Evolutionary conservation across 1,140 invertebrate genomes (phyloP), one percentile per base, ranked within the genome.

Genomic region (Adelges cooleyi): DNA sequence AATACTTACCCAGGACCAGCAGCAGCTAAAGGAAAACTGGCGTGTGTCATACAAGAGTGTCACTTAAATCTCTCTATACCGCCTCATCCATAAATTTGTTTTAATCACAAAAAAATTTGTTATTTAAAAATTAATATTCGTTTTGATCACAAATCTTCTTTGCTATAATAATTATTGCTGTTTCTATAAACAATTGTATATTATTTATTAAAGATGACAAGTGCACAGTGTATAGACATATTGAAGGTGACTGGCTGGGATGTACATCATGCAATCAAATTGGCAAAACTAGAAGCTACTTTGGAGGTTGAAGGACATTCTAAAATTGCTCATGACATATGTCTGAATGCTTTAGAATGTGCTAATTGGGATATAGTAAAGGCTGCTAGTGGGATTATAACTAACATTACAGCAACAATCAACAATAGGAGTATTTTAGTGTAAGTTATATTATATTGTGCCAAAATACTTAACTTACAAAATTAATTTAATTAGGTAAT

Each of bases 161-260:
- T 65, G 50, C 29, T 48, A 20, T 20, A 20, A 20, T 48, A 48
- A 5, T 20, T 3, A 52, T 62, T 18, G 13, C 62, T 56, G 42
- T 23, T 52, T 68, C 38, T 67, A 2, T 36, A n/a, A n/a, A n/a
- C n/a, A n/a, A n/a, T n/a, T n/a, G n/a, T n/a, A n/a, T n/a, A n/a
- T n/a, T n/a, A n/a, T n/a, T n/a, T n/a, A n/a, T 72, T 71, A 3
- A 75, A 92, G 81, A 85, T 89, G 11, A 83, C 83, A 0, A 82
- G 84, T 0, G 86, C 87, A 67, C 84, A 87, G 50, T 95, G 92
- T 71, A 74, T 93, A 6, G 77, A 81, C 65, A 88, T 90, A 0
- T 74, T 96, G 3, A 86, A 93, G 70, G 82, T 86, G 33, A 86
- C 87, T 18, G 82, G 87, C 65, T 95, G 92, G 90, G 86, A 95